Base-by-base conservation (phyloP, 2,888 invertebrate genomes). In the Podabrus alpinus region DNA sequence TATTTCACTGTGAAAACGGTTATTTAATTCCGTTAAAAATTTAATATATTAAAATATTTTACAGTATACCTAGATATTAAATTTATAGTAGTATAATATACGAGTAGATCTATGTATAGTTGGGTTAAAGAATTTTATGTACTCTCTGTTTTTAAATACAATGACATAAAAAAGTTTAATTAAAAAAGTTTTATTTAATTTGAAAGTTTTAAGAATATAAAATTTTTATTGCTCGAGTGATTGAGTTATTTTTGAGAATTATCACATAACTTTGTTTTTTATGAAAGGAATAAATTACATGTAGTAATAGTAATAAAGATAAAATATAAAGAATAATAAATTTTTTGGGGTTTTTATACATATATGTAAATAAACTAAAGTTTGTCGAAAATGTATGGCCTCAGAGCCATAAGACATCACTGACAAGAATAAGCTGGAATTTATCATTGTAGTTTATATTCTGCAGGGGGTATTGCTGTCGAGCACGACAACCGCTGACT, bases 401-500 rank as follows among this genome's bases (percentile, higher is more conserved):
- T 59, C 73, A 73, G 64, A 69, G 64, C 69, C 29, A 73, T 64
- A 68, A 73, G 68, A 72, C 72, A 61, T 72, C 66, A 66, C 75
- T 71, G 75, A 75, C 75, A 75, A 69, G 72, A 75, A 59, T 71
- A 71, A 75, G 72, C 68, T 66, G 13, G 72, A 75, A 75, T 75
- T 75, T 75, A 75, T 75, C 75, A 75, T 75, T 72, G 75, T 72
- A 75, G 72, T 75, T 75, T 75, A 72, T 72, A 72, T 75, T 75
- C 75, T 69, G 69, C 64, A 71, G 21, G 45, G 69, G 68, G 72
- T 75, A 75, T 69, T 71, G 69, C 72, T 69, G 68, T 72, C 68
- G 71, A 75, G 75, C 75, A 75, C 75, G 75, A 71, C 75, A 75
- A 69, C 69, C 75, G 68, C 75, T 72, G 75, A 75, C 75, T 75